A percentile compares a stretch with the other conserved stretches of the same genome.
phyloP scores from a whole-genome alignment of 2,888 invertebrate species.

The Tipula confusa region DNA sequence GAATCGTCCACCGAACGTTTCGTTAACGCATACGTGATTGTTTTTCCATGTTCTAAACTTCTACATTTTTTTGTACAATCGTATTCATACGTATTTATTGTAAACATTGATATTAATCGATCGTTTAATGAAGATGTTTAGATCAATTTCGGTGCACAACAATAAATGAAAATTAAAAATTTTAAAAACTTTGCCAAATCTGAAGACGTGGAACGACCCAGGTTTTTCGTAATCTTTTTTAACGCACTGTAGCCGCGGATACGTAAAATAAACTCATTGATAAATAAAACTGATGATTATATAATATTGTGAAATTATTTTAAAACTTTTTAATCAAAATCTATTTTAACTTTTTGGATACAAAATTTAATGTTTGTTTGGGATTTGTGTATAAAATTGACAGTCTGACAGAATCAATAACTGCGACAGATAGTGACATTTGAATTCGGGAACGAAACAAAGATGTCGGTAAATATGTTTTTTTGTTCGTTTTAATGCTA shows the following conservation, averaged over 20 bases:
- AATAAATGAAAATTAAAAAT: too few species aligned
- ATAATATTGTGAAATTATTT: not conserved
- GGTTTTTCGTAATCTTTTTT: not conserved
- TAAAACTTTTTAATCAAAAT: not conserved
- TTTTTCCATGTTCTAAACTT: slow-evolving; percentile 53
- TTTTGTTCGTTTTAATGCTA: too few species aligned
- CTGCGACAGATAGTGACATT: not conserved
- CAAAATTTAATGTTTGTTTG: not conserved
- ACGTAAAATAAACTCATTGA: not conserved
- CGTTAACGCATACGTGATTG: slow-evolving; percentile 60
- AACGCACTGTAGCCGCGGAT: not conserved
- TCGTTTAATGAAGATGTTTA: not conserved
- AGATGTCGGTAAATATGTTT: not conserved
- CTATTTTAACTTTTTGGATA: not conserved
- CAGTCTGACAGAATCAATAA: not conserved
- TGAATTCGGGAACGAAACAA: not conserved
- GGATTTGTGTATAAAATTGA: not conserved
- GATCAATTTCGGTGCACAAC: too few species aligned
- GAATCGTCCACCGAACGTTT: slow-evolving; percentile 59
- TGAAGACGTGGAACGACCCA: not conserved
- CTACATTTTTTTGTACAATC: slow-evolving; percentile 58
- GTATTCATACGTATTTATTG: slow-evolving; percentile 42
- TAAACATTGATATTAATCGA: slow-evolving; percentile 34
- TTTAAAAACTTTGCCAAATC: too few species aligned
- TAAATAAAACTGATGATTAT: not conserved